A percentile compares a stretch with the other conserved stretches of the same genome.
Conservation (phyloP, 2,888 invertebrate genomes). For the Aspidiotus destructor region DNA sequence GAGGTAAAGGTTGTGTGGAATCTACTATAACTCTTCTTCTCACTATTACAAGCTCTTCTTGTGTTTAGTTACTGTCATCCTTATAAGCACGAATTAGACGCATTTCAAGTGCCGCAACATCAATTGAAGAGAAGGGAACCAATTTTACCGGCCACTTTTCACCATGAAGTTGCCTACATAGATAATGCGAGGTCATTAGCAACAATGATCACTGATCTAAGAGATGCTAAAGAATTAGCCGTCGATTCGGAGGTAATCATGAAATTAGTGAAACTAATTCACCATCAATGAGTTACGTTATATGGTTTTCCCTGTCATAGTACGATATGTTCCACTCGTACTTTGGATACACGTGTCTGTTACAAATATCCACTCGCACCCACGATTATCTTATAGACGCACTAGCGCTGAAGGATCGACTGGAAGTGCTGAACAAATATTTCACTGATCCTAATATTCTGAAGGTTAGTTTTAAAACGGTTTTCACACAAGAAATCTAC, state of each 20-base stretch:
- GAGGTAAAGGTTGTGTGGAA: too few relatives aligned
- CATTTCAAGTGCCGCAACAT: constrained; percentile 52
- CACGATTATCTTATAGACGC: constrained; percentile 86
- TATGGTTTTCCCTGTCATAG: constrained; percentile 41
- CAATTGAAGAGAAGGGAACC: constrained; percentile 48
- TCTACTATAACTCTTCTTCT: too few relatives aligned
- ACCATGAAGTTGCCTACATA: constrained; percentile 59
- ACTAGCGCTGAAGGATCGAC: constrained; percentile 64
- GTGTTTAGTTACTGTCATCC: constrained; percentile 67
- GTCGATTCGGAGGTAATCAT: constrained; percentile 64
- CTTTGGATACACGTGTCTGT: constrained; percentile 87
- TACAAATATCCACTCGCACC: constrained; percentile 79
- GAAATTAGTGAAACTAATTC: background rate
- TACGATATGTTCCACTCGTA: constrained; percentile 88
- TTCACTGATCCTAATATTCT: constrained; percentile 82
- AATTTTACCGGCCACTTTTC: constrained; percentile 46
- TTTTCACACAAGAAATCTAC: too few relatives aligned
- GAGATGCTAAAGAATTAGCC: constrained; percentile 62
- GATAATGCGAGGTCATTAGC: constrained; percentile 55
- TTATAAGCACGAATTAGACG: constrained; percentile 71
- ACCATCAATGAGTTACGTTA: background rate
- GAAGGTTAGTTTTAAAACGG: constrained; percentile 53
- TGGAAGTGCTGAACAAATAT: constrained; percentile 72
- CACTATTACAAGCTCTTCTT: too few relatives aligned
- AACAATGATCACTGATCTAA: constrained; percentile 56